These are phyloP conservation scores for Pantala flavescens DNA, from an alignment of 1,140 invertebrate genomes.

Conservation along the genomic window DNA sequence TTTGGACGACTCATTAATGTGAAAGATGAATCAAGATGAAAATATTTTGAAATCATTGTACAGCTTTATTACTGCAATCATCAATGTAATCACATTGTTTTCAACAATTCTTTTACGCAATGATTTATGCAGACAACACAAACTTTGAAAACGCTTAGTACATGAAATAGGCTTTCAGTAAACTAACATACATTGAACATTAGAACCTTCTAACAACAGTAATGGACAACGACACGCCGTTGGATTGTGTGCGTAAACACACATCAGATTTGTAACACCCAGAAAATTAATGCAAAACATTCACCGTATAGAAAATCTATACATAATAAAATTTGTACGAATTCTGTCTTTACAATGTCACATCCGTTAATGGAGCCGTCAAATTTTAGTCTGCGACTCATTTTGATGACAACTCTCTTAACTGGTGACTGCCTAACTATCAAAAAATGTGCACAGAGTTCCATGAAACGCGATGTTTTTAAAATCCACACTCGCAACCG, in stretches of 20 bases:
- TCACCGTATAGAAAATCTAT: slow-evolving; percentile 10
- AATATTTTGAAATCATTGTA: slow-evolving; percentile 9
- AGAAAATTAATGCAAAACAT: slow-evolving; percentile 1
- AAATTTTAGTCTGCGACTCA: too few relatives aligned
- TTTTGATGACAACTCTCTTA: too few relatives aligned
- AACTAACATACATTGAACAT: slow-evolving; percentile 7
- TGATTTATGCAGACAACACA: slow-evolving; percentile 1
- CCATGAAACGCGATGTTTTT: too few relatives aligned
- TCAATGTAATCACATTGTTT: background rate
- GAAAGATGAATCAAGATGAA: background rate
- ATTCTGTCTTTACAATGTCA: background rate
- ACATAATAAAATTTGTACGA: background rate
- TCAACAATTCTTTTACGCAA: slow-evolving; percentile 3
- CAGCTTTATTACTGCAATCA: slow-evolving; percentile 6
- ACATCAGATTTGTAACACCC: background rate
- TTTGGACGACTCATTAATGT: too few relatives aligned
- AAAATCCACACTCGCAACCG: too few relatives aligned
- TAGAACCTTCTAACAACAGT: slow-evolving; percentile 2
- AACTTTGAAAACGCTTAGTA: background rate
- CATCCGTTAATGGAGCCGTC: background rate
- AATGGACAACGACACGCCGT: background rate
- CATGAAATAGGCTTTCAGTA: background rate
- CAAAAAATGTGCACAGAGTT: too few relatives aligned
- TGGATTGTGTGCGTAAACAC: background rate
- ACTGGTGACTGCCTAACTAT: too few relatives aligned